These are phyloP conservation scores for Patella ulyssiponensis DNA, from an alignment of 2,888 invertebrate species.

Conservation along the genomic window DNA sequence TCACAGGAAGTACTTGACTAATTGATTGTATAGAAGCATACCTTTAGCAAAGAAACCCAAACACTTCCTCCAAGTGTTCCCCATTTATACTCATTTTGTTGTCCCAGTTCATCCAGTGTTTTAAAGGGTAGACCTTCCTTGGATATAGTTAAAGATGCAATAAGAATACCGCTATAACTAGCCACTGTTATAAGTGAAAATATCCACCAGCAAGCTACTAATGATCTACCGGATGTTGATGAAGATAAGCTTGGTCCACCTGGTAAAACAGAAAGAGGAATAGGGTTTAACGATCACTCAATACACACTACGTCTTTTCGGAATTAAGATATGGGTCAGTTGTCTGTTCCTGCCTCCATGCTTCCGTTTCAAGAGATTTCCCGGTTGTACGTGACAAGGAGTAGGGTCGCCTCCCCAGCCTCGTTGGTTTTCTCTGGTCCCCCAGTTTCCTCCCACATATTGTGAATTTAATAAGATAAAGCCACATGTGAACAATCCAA, in stretches of 20 bases:
- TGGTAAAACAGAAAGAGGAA: conserved; percentile 15
- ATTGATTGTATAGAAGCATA: conserved; percentile 15
- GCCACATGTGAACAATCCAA: too few relatives aligned
- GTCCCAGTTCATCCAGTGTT: conserved; percentile 50
- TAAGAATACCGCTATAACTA: conserved; percentile 66
- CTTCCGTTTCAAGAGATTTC: too few relatives aligned
- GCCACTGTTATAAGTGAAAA: conserved; percentile 54
- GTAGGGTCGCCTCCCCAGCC: too few relatives aligned
- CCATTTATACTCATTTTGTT: conserved; percentile 51
- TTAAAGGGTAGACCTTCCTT: conserved; percentile 57
- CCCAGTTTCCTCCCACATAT: too few relatives aligned
- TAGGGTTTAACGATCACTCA: too few relatives aligned
- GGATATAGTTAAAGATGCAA: conserved; percentile 64
- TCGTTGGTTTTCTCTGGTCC: too few relatives aligned
- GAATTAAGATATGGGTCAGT: background rate
- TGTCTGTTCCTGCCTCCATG: too few relatives aligned
- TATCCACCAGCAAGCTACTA: conserved; percentile 57
- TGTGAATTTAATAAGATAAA: too few relatives aligned
- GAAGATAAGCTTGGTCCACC: conserved; percentile 54
- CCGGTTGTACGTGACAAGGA: too few relatives aligned
- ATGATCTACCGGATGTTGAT: conserved; percentile 52
- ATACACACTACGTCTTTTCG: too few relatives aligned
- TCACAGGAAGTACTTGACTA: too few relatives aligned
- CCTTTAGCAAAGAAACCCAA: conserved; percentile 50
- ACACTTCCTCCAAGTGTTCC: conserved; percentile 47